These are phyloP conservation scores for Petrocephalus microphthalmus DNA, from an alignment of 2,113 vertebrate species.

Conservation along the genomic window DNA sequence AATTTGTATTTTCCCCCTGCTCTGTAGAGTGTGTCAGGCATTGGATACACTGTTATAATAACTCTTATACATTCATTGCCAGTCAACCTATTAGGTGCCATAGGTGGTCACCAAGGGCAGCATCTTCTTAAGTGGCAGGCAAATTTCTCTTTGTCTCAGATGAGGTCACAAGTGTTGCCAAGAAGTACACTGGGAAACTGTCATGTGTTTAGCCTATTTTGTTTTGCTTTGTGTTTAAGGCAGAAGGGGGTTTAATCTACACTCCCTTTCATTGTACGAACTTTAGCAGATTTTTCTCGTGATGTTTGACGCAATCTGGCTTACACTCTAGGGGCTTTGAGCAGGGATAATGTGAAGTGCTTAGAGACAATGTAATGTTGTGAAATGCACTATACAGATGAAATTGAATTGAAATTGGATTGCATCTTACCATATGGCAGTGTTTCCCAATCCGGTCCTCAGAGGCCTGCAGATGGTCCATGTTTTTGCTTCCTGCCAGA, in stretches of 20 bases:
- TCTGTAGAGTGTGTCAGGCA: background rate
- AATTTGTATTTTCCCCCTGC: background rate
- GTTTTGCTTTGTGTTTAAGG: background rate
- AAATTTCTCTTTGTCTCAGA: no score
- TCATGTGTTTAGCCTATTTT: background rate
- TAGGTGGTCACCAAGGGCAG: background rate
- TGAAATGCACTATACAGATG: no score
- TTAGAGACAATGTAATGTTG: no score
- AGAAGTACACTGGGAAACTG: background rate
- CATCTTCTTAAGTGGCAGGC: background rate
- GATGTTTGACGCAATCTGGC: background rate
- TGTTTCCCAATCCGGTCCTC: background rate
- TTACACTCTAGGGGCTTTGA: no score
- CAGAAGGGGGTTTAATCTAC: background rate
- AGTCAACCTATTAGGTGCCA: background rate
- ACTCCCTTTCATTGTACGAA: background rate
- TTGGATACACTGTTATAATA: background rate
- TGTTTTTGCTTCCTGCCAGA: no score
- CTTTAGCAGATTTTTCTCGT: background rate
- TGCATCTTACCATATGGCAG: background rate
- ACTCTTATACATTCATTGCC: background rate
- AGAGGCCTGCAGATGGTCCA: no score
- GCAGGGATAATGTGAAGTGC: no score
- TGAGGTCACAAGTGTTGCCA: no score
- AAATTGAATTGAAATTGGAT: no score